Base-by-base conservation (phyloP, 2,888 invertebrate genomes). In the Suillia variegata region DNA sequence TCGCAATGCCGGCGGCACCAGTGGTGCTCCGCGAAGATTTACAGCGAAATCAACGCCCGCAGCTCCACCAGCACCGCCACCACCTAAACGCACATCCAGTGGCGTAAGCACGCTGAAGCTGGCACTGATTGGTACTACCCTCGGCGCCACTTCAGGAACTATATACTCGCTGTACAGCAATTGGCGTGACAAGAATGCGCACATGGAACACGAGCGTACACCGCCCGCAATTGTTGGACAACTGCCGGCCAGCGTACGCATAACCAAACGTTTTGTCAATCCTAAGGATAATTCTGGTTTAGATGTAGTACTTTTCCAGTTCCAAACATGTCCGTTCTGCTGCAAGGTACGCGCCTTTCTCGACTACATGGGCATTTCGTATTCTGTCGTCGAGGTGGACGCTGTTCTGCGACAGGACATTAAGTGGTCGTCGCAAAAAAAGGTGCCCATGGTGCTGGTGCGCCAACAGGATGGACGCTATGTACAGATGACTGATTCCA, bases 291-390 rank as follows among this genome's bases (percentile, higher is more conserved):
- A 77, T 1, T 85, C 85, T 48, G 89, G 89, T 22, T 82, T 96
- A 59, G 89, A 94, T 69, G 82, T 99, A 49, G 90, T 93, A 0
- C 84, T 99, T 17, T 99, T 93, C 78, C 99, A 99, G 84, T 99
- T 96, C 79, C 93, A 96, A 74, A 96, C 96, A 0, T 99, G 98
- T 76, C 98, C 98, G 1, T 98, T 98, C 81, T 98, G 98, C 82
- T 97, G 96, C 78, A 98, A 98, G 85, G 82, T 82, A 1, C 86
- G 97, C 61, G 91, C 94, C 0, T 93, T 91, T 79, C 84, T 99
- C 12, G 98, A 99, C 81, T 95, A 91, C 70, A 88, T 91, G 79
- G 97, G 98, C 1, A 87, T 98, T 58, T 93, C 94, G 0, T 99
- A 99, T 79, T 92, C 98, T 70, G 87, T 99, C 6, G 92, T 99